These are phyloP conservation scores for Dunckerocampus dactyliophorus DNA, from an alignment of 2,113 vertebrate genomes.

Conservation along the genomic window DNA sequence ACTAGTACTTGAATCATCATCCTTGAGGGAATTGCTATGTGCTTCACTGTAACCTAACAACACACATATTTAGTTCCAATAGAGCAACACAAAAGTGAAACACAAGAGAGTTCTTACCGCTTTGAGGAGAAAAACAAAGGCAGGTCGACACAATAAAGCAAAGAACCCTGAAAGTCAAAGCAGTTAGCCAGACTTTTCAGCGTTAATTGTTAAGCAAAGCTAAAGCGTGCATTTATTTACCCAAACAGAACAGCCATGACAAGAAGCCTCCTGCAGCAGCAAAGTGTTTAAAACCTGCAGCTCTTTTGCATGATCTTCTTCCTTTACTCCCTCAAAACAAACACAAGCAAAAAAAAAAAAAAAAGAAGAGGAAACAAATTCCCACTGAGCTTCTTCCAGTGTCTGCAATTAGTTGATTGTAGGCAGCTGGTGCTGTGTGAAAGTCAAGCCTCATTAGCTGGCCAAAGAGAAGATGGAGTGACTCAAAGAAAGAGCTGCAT, in stretches of 20 bases:
- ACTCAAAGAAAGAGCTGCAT: not conserved
- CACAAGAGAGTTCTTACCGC: conserved; percentile 26
- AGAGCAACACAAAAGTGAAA: not conserved
- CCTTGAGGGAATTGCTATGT: conserved; percentile 15
- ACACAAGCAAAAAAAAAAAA: not conserved
- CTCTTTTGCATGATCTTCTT: not conserved
- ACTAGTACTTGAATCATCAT: not conserved
- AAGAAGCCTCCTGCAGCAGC: conserved; percentile 3
- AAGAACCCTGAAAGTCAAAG: conserved; percentile 22
- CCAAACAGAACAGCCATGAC: conserved; percentile 43
- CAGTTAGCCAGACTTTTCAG: not conserved
- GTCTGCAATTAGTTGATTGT: conserved; percentile 23
- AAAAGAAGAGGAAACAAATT: not conserved
- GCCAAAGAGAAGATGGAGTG: conserved; percentile 18
- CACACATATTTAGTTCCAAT: not conserved
- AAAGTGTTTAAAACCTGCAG: conserved; percentile 10
- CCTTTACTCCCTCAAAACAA: not conserved
- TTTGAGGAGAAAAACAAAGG: conserved; percentile 32
- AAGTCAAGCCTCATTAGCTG: conserved; percentile 14
- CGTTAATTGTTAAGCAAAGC: not conserved
- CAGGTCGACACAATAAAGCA: conserved; percentile 36
- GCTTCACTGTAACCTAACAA: conserved; percentile 26
- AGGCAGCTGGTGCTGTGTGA: conserved; percentile 40
- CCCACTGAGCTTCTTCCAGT: not conserved
- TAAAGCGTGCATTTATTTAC: conserved; percentile 18